Base-by-base conservation (phyloP, 1,140 invertebrate genomes). In the Drosophila mauritiana region DNA sequence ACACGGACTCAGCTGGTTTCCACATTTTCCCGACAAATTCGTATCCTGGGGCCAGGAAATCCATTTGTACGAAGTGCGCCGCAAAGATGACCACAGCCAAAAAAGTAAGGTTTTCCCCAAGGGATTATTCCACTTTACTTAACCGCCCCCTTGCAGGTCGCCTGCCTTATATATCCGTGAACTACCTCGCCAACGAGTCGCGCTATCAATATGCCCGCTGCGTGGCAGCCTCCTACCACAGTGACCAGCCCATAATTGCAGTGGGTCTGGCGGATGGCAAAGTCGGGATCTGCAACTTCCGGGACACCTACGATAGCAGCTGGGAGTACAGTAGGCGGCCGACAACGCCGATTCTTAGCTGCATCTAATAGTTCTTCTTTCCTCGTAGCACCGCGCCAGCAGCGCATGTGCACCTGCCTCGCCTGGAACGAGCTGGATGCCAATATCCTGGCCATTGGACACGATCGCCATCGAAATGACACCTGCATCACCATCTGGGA, bases 21-120 rank as follows among this genome's bases (percentile, higher is more conserved):
- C 96, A 3, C 93, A 95, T 27, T 94, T 95, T 80, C 93, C 94
- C 4, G 94, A 97, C 82, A 96, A 96, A 86, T 97, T 97, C 88
- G 95, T 98, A 55, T 96, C 96, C 36, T 97, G 97, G 96, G 96
- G 96, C 17, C 95, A 96, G 48, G 97, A 98, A 86, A 95, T 98
- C 81, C 95, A 94, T 92, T 93, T 97, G 27, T 97, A 97, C 84
- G 96, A 97, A 94, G 94, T 97, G 54, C 94, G 93, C 70, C 93
- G 92, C 57, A 91, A 91, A 27, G 67, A 77, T 12, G 81, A 88
- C 17, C 42, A 64, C 17, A 39, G 27, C 20, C 73, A 73, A 20
- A 78, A 81, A 39, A 80, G 86, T 80, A 17, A 78, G 68, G 64
- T 39, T 20, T 2, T 13, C 15, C 20, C 42, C 42, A 49, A 8